phyloP scores from a whole-genome alignment of 2,888 invertebrate species.

The Amblyjoppa fuscipennis region DNA sequence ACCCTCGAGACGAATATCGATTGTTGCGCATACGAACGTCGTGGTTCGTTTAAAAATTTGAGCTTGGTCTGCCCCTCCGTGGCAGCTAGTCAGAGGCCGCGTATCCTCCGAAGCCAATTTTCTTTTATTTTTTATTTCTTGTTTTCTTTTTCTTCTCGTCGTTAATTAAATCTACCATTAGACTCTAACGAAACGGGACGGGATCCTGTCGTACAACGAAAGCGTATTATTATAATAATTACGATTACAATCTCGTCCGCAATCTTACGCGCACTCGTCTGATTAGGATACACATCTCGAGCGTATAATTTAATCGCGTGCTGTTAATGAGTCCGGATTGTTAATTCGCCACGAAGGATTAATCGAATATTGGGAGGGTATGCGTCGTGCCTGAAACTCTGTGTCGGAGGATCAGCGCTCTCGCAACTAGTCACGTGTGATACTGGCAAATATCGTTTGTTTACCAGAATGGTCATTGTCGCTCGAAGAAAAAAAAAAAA shows the following conservation, averaged over 20 bases:
- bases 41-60: conserved; percentile 58
- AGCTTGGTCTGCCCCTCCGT: conserved; percentile 67
- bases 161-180: conserved; percentile 5
- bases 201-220: conserved; percentile 65
- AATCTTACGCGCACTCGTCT: conserved; percentile 8
- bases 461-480: conserved; percentile 68
- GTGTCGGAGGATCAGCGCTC: background rate
- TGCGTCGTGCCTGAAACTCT: background rate
- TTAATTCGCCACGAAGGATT: background rate
- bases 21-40: conserved; percentile 39
- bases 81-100: conserved; percentile 76
- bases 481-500: conserved; percentile 47
- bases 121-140: background rate
- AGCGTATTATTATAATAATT: conserved; percentile 19
- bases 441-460: conserved; percentile 66
- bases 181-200: conserved; percentile 24
- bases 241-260: conserved; percentile 19
- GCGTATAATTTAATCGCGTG: conserved; percentile 29
- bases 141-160: conserved; percentile 16
- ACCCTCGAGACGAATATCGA: conserved; percentile 6
- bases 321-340: conserved; percentile 15
- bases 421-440: conserved; percentile 71
- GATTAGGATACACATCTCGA: conserved; percentile 1
- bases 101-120: conserved; percentile 24
- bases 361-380: background rate